Evolutionary conservation across 2,113 vertebrate species (phyloP).

Genomic region (Bambusicola thoracicus): DNA sequence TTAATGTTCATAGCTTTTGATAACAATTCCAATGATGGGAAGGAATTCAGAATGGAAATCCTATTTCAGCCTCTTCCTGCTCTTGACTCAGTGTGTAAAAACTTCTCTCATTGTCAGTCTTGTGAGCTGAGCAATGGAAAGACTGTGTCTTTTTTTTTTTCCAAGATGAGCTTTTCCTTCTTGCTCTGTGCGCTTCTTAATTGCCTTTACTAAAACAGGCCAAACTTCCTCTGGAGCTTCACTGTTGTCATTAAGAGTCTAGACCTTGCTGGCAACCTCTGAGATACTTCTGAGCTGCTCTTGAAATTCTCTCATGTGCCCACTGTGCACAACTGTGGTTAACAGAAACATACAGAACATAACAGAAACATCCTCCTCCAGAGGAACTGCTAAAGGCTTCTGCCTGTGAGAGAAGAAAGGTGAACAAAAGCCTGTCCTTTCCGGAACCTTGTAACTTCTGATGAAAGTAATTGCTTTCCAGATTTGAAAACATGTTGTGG

Average conservation of each 20-base stretch:
- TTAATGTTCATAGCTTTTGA: not conserved
- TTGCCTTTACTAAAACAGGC: not conserved
- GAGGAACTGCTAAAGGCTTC: not conserved
- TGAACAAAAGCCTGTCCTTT: not conserved
- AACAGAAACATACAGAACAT: not conserved
- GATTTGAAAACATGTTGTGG: not conserved
- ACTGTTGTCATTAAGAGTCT: not conserved
- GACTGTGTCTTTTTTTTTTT: not conserved
- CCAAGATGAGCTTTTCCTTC: not conserved
- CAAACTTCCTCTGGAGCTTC: not conserved
- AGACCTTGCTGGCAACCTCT: not conserved
- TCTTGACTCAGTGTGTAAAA: not conserved
- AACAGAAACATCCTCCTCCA: too few species aligned
- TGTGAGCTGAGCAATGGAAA: not conserved
- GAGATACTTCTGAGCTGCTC: not conserved
- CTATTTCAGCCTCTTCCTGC: conserved; percentile 16
- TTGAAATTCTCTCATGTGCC: not conserved
- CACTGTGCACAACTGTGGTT: not conserved
- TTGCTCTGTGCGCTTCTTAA: not conserved
- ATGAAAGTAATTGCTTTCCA: not conserved
- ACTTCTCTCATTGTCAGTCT: not conserved
- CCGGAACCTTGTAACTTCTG: not conserved
- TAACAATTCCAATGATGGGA: not conserved
- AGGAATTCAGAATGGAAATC: conserved; percentile 13
- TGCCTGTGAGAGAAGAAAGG: not conserved